Percentiles rank a stretch among this genome's conserved stretches.
Evolutionary conservation across 2,797 vertebrate genomes (phyloP).

Genomic region (Cheirogaleus major): DNA sequence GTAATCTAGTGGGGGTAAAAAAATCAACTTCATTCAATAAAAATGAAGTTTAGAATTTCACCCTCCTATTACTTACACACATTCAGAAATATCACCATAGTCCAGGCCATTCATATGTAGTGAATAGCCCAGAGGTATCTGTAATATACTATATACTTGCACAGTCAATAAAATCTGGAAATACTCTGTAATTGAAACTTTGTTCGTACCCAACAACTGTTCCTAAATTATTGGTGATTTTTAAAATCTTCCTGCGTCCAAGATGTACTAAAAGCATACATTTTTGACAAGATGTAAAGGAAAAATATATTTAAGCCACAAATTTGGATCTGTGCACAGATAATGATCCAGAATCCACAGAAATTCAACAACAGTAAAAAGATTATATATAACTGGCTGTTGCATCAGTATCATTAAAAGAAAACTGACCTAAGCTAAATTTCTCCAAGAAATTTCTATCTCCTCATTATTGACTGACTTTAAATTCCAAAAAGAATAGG

Average conservation of each 20-base stretch:
- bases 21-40: slow-evolving; percentile 14
- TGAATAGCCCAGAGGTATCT: not conserved
- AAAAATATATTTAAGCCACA: not conserved
- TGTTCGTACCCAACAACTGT: not conserved
- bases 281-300: not conserved
- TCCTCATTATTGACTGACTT: not conserved
- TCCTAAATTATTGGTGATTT: slow-evolving; percentile 14
- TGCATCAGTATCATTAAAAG: not conserved
- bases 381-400: not conserved
- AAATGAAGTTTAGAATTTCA: not conserved
- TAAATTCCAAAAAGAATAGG: slow-evolving; percentile 14
- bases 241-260: not conserved
- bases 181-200: not conserved
- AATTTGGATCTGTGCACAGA: not conserved
- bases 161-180: not conserved
- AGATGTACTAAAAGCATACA: not conserved
- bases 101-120: not conserved
- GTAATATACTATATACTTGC: not conserved
- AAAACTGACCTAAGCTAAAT: not conserved
- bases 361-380: not conserved
- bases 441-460: slow-evolving; percentile 1
- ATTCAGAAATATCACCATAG: not conserved
- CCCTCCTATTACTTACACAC: not conserved
- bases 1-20: not conserved
- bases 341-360: slow-evolving; percentile 15